Evolutionary conservation across 1,140 invertebrate genomes (phyloP).

Genomic region (Drosophila kepulauana): DNA sequence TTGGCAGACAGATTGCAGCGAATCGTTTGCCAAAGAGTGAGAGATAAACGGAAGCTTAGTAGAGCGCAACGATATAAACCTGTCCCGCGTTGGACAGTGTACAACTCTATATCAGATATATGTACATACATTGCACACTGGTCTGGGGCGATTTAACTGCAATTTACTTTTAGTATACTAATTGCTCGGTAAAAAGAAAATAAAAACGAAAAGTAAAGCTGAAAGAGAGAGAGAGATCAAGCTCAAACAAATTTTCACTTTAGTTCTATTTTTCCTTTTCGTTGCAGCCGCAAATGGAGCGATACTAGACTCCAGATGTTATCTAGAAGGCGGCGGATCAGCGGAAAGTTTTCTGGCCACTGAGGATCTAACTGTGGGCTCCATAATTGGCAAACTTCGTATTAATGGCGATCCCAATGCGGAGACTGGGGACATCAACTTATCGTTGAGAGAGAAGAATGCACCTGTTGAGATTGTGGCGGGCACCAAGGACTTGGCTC

Average conservation of each 20-base stretch:
- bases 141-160: constrained; percentile 46
- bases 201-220: constrained; percentile 41
- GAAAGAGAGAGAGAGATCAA: constrained; percentile 49
- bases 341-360: constrained; percentile 95
- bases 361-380: constrained; percentile 92
- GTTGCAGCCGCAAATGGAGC: constrained; percentile 84
- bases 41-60: constrained; percentile 76
- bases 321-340: constrained; percentile 94
- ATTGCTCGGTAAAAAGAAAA: constrained; percentile 21
- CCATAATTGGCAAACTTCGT: constrained; percentile 90
- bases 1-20: constrained; percentile 58
- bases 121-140: constrained; percentile 51
- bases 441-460: constrained; percentile 91
- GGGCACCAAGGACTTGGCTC: constrained; percentile 92
- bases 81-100: constrained; percentile 63
- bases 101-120: constrained; percentile 1
- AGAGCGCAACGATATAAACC: constrained; percentile 74
- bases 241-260: constrained; percentile 29
- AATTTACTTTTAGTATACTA: constrained; percentile 58
- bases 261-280: constrained; percentile 33
- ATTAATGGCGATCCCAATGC: constrained; percentile 92
- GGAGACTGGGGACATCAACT: constrained; percentile 90
- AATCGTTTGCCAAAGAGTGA: constrained; percentile 27
- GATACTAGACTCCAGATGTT: constrained; percentile 93
- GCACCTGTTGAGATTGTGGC: constrained; percentile 91